Evolutionary conservation across 2,797 vertebrate species (phyloP).

Genomic region (Chromis chromis): DNA sequence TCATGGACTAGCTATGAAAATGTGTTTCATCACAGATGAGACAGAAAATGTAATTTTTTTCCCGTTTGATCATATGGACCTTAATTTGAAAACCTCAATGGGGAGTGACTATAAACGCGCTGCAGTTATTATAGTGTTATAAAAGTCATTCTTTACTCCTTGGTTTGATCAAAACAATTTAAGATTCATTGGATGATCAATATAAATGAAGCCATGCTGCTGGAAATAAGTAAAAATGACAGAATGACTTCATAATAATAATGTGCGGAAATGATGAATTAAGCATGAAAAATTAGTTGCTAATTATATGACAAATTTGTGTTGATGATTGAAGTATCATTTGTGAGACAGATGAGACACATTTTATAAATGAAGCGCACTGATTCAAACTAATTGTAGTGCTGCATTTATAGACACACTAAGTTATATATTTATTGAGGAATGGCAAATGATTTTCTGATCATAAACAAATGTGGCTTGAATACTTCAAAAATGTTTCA

Average conservation of each 20-base stretch:
- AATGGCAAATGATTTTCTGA: not conserved
- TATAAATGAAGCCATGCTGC: slow-evolving; percentile 6
- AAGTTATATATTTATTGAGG: not conserved
- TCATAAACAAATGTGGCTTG: not conserved
- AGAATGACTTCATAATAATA: not conserved
- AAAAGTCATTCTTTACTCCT: slow-evolving; percentile 27
- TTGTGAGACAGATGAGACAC: not conserved
- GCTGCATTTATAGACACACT: slow-evolving; percentile 3
- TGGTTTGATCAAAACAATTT: slow-evolving; percentile 25
- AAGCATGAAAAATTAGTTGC: slow-evolving; percentile 5
- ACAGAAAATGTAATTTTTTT: slow-evolving; percentile 55
- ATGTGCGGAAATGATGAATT: slow-evolving; percentile 12
- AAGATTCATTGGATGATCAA: slow-evolving; percentile 15
- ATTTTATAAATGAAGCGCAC: slow-evolving; percentile 1
- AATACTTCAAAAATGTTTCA: not conserved
- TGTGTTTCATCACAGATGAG: slow-evolving; percentile 57
- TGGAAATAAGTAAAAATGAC: not conserved
- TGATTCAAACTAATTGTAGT: not conserved
- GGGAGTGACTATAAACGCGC: slow-evolving; percentile 19
- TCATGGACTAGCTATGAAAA: slow-evolving; percentile 51
- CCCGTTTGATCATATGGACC: slow-evolving; percentile 41
- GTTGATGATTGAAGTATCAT: not conserved
- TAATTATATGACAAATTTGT: not conserved
- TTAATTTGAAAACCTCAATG: slow-evolving; percentile 47
- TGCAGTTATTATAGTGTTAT: slow-evolving; percentile 7